phyloP scores from a whole-genome alignment of 2,797 vertebrate genomes.

The Parauchenoglanis ngamensis region DNA sequence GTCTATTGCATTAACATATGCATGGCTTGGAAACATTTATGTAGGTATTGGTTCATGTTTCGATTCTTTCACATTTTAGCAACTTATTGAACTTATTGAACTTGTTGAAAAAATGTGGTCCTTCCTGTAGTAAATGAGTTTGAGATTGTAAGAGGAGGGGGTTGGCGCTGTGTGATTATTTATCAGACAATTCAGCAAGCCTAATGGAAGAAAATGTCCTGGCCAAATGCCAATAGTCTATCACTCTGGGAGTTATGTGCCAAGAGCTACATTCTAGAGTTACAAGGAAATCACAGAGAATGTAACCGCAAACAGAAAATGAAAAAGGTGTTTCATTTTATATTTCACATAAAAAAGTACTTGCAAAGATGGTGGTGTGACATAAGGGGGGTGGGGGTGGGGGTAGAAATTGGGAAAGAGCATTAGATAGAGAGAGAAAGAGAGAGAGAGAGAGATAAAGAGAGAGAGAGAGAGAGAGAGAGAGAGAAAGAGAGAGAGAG shows the following conservation, averaged over 20 bases:
- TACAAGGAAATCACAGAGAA: constrained; percentile 56
- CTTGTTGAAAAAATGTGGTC: constrained; percentile 24
- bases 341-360: constrained; percentile 46
- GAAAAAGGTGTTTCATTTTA: constrained; percentile 62
- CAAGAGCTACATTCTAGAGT: constrained; percentile 58
- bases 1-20: constrained; percentile 1
- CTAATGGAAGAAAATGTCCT: constrained; percentile 58
- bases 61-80: constrained; percentile 21
- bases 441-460: not conserved
- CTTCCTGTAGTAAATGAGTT: constrained; percentile 36
- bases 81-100: constrained; percentile 13
- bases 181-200: constrained; percentile 57
- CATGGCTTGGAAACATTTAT: not conserved
- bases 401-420: not conserved
- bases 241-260: constrained; percentile 49
- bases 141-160: constrained; percentile 16
- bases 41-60: not conserved
- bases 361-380: not conserved
- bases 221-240: constrained; percentile 48
- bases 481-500: not conserved
- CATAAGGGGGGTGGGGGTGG: not conserved
- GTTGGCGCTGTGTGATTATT: constrained; percentile 51
- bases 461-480: not conserved
- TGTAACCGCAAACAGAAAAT: constrained; percentile 55
- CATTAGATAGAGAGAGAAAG: not conserved